Evolutionary conservation across 2,113 vertebrate genomes (phyloP), one percentile per base, ranked within the genome.

Genomic region (Otis tarda): DNA sequence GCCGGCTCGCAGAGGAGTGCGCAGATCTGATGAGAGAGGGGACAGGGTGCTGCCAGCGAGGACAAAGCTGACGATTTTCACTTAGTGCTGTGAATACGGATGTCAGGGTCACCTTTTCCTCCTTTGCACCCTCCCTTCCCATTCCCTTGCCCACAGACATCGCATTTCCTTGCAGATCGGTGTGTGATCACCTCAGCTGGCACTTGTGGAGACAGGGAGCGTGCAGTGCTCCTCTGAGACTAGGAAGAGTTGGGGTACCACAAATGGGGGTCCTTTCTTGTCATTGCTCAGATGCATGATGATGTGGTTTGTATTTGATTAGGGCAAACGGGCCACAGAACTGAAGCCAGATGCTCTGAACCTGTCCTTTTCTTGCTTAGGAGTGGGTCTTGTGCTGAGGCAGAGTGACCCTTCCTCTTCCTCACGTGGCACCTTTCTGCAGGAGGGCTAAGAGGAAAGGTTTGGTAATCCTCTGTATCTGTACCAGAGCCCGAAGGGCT

Each of bases 1-100:
- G 97, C 96, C 4, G 21, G 97, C 97, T 98, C 94, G 55, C 76
- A 77, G 88, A 93, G 96, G 76, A 93, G 87, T 35, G 56, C 60
- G 27, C 56, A 27, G 79, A 94, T 93, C 94, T 73, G n/a, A 93
- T 93, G 79, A 95, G 93, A 92, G 95, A 85, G 60, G 21, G 83
- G 94, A 53, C 69, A 53, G 70, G 88, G 92, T 74, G 88, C 77
- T 80, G 83, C 37, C 20, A 75, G 70, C 3, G 49, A 94, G 95
- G 96, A 83, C 90, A 89, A 93, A 92, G 80, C 96, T 71, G 77
- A 28, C 37, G 33, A 30, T 84, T 89, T 65, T 84, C 92, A 82
- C 84, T 74, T 0, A 28, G 47, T 57, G 70, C 84, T 56, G 9
- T 79, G 83, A 56, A n/a, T 75, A 43, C n/a, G 89, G 95, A 87